Percentiles rank a stretch among this genome's conserved stretches.
Evolutionary conservation across 1,140 invertebrate genomes (phyloP).

Genomic region (Brachionus koreanus): DNA sequence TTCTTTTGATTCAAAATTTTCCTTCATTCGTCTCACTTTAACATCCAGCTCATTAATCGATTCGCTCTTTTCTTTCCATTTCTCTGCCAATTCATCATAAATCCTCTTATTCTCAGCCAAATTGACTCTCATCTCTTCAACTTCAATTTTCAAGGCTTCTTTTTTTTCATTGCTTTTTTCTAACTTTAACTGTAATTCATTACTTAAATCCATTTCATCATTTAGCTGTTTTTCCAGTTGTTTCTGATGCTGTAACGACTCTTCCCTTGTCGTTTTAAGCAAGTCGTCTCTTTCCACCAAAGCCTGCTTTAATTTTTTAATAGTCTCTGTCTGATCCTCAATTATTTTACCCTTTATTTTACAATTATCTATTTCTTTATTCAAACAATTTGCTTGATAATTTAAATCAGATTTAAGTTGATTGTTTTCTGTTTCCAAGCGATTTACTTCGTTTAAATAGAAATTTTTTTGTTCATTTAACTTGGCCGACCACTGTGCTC

Average conservation of each 20-base stretch:
- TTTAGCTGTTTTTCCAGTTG: constrained; percentile 38
- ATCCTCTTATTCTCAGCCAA: neutral
- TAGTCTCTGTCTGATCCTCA: constrained; percentile 35
- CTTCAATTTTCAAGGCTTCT: constrained; percentile 1
- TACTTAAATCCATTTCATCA: constrained; percentile 36
- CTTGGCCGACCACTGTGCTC: neutral
- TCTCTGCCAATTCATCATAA: constrained; percentile 29
- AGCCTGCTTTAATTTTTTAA: constrained; percentile 37
- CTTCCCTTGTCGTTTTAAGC: neutral
- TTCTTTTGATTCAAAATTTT: constrained; percentile 16
- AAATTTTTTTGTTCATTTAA: constrained; percentile 38
- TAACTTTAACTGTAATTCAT: constrained; percentile 28
- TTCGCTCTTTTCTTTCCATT: constrained; percentile 38
- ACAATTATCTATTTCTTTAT: constrained; percentile 21
- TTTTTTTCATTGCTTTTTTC: constrained; percentile 37
- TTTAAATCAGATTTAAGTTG: constrained; percentile 7
- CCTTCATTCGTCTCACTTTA: constrained; percentile 38
- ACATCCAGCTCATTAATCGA: constrained; percentile 20
- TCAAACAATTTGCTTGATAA: neutral
- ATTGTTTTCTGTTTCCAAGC: constrained; percentile 21
- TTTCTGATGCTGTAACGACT: constrained; percentile 19
- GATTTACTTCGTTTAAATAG: constrained; percentile 3
- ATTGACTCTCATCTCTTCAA: neutral
- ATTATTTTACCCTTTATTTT: constrained; percentile 41
- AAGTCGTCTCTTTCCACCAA: constrained; percentile 27